Conservation (phyloP, 2,888 invertebrate genomes). For the Drosophila helvetica region DNA sequence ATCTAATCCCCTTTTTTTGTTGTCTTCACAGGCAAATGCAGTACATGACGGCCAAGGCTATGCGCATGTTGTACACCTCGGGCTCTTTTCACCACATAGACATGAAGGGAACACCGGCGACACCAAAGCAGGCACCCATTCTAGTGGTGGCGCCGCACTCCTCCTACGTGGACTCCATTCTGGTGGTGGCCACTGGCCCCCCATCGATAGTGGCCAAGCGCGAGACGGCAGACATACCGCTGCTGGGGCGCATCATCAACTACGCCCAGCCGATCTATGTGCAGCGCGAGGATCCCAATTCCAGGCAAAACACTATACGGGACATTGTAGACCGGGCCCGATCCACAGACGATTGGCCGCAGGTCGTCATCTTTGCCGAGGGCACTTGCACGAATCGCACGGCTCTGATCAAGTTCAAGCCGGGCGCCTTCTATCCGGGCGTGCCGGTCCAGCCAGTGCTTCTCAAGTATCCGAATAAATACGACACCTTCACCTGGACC, state of each 20-base stretch:
- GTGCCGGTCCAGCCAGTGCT: conserved; percentile 98
- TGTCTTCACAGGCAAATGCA: conserved; percentile 86
- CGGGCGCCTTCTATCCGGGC: conserved; percentile 97
- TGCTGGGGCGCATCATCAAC: conserved; percentile 96
- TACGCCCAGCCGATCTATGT: conserved; percentile 98
- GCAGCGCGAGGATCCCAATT: conserved; percentile 95
- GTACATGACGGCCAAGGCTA: conserved; percentile 87
- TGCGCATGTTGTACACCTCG: conserved; percentile 90
- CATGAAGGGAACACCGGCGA: conserved; percentile 88
- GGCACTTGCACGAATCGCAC: conserved; percentile 98
- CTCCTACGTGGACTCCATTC: conserved; percentile 94
- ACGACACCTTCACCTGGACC: conserved; percentile 96
- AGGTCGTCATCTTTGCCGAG: conserved; percentile 97
- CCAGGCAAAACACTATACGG: conserved; percentile 94
- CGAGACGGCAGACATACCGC: conserved; percentile 91
- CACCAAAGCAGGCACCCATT: conserved; percentile 90
- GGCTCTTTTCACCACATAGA: conserved; percentile 93
- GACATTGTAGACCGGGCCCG: conserved; percentile 94
- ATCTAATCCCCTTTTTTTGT: background rate
- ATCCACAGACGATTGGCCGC: conserved; percentile 93
- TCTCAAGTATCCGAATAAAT: conserved; percentile 94
- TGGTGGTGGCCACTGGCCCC: conserved; percentile 92
- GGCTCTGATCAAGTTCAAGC: conserved; percentile 94
- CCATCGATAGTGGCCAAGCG: conserved; percentile 96
- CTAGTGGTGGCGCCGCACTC: conserved; percentile 96